A percentile compares a stretch with the other conserved stretches of the same genome.
Conservation (phyloP, 1,140 invertebrate genomes). For the Drosophila sucinea region DNA sequence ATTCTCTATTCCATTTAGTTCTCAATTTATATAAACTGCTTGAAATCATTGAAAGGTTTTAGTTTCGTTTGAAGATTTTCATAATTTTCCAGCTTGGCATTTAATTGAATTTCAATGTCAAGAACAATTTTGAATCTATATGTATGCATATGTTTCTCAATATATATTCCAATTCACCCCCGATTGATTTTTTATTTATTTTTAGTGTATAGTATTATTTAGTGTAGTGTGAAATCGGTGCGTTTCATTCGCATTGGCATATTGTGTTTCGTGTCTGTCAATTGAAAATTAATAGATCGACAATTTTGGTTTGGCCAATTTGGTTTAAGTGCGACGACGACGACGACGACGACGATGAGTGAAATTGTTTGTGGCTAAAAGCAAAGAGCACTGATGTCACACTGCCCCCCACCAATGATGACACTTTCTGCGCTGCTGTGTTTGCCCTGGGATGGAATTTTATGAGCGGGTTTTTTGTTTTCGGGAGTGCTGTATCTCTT, state of each 20-base stretch:
- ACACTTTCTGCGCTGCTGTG: constrained; percentile 1
- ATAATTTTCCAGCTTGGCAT: background rate
- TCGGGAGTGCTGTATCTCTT: constrained; percentile 17
- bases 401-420: background rate
- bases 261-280: constrained; percentile 52
- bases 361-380: constrained; percentile 29
- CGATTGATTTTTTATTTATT: background rate
- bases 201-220: background rate
- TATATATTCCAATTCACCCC: background rate
- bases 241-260: constrained; percentile 21
- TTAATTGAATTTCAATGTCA: constrained; percentile 1
- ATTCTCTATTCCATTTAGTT: too few relatives aligned
- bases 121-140: background rate
- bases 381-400: constrained; percentile 63
- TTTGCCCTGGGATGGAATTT: constrained; percentile 36
- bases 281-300: constrained; percentile 70
- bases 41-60: too few relatives aligned
- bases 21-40: too few relatives aligned
- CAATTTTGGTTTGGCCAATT: constrained; percentile 54
- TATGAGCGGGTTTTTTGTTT: constrained; percentile 25
- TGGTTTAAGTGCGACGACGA: background rate
- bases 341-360: background rate
- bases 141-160: background rate
- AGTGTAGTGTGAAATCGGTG: background rate
- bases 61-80: too few relatives aligned